Base-by-base conservation (phyloP, 2,888 invertebrate genomes). In the Scaptomyza caliginosa region DNA sequence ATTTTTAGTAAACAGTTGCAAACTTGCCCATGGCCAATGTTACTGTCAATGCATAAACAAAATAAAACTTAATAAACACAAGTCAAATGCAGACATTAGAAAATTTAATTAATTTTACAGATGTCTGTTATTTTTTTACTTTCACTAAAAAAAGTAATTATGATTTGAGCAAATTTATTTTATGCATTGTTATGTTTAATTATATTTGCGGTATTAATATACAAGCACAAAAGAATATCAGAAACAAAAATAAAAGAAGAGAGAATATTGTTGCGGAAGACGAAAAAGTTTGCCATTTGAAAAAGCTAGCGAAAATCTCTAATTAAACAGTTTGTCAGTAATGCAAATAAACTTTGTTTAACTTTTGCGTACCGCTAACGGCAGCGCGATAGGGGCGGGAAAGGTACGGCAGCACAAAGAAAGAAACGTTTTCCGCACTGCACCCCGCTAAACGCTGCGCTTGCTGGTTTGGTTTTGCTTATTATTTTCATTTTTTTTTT, bases 321-420 rank as follows among this genome's bases (percentile, higher is more conserved):
- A 82, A 82, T 82, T 82, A 82, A 82, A 86, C 87, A 82, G 87
- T 86, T 82, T 82, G 82, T 86, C 87, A 80, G 82, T 86, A 84
- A 84, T 82, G 82, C 87, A 86, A 82, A 86, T 86, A 82, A 82
- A 82, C 78, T 82, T 82, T 84, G 82, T 63, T 75, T 30, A 82
- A 82, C 85, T 82, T 82, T 86, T 81, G 67, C 68, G 64, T 66
- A 77, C 80, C 73, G 86, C 62, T 79, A 79, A 71, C 72, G 67
- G 54, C 60, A 32, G 11, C 56, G 32, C 48, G 24, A 38, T 11
- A 46, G 13, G 32, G 13, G 30, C 8, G 1, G 34, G 16, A 3
- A 16, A 3, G 3, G 34, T 0, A 13, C 16, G 16, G 0, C 34
- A 16, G 16, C 42, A 65, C 52, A 72, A 68, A 57, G 46, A 19